phyloP scores from a whole-genome alignment of 2,113 vertebrate species.

The Prunella himalayana region DNA sequence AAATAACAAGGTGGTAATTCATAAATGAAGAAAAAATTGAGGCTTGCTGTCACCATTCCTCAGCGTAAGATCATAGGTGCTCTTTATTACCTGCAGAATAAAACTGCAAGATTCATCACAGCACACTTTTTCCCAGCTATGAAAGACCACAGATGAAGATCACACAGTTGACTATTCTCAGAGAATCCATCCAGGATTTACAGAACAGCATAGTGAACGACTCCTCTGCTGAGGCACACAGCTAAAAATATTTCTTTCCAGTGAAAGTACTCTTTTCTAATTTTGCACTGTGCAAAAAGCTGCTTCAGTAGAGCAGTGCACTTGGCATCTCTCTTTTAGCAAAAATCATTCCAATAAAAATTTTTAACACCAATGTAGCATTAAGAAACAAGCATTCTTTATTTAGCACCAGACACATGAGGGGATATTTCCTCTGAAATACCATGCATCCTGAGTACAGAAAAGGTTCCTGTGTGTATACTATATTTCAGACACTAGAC shows the following conservation, averaged over 20 bases:
- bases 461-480: not conserved
- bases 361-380: not conserved
- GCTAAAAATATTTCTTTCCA: not conserved
- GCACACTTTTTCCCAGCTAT: not conserved
- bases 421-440: not conserved
- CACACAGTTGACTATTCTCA: not conserved
- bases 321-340: not conserved
- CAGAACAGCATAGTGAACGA: not conserved
- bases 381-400: not conserved
- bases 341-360: not conserved
- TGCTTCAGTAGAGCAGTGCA: not conserved
- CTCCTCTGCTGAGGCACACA: not conserved
- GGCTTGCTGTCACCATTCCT: not conserved
- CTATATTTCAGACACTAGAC: not conserved
- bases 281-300: not conserved
- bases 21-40: not conserved
- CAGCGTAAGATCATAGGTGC: not conserved
- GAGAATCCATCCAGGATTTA: not conserved
- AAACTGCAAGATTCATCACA: not conserved
- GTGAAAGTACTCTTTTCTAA: not conserved
- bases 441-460: not conserved
- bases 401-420: not conserved
- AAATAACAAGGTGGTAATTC: not conserved
- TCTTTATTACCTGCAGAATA: not conserved
- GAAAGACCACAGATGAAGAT: not conserved